Conservation (phyloP, 2,113 vertebrate species). For the Spilogale gracilis region DNA sequence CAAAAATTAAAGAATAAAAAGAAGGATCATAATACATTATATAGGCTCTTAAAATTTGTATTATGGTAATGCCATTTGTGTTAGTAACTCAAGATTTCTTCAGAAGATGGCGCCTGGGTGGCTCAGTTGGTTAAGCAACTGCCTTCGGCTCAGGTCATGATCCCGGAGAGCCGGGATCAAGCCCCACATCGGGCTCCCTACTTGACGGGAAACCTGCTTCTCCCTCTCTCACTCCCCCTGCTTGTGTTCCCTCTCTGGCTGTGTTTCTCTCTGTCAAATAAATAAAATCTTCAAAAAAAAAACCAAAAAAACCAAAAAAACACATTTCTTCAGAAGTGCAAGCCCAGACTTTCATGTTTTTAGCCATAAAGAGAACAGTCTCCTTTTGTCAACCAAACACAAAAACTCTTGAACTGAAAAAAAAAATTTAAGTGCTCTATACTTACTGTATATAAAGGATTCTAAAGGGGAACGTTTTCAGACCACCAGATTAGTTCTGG, state of each 20-base stretch:
- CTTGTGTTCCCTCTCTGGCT: no score
- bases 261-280: no score
- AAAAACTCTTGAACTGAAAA: not conserved
- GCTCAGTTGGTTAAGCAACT: no score
- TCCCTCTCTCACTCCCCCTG: no score
- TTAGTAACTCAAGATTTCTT: not conserved
- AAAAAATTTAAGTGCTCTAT: not conserved
- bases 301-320: no score
- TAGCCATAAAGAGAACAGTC: not conserved
- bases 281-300: no score
- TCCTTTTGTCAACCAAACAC: slow-evolving; percentile 20
- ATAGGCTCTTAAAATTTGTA: not conserved
- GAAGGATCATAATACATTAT: not conserved
- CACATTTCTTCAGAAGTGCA: not conserved
- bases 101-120: not conserved
- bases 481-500: not conserved
- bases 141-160: no score
- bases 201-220: no score
- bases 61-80: not conserved
- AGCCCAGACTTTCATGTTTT: slow-evolving; percentile 1
- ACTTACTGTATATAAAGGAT: slow-evolving; percentile 6
- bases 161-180: no score
- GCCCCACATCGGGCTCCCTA: no score
- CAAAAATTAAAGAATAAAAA: slow-evolving; percentile 38
- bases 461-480: slow-evolving; percentile 9